A percentile compares a stretch with the other conserved stretches of the same genome.
Evolutionary conservation across 2,113 vertebrate species (phyloP).

Genomic region (Strix aluco): DNA sequence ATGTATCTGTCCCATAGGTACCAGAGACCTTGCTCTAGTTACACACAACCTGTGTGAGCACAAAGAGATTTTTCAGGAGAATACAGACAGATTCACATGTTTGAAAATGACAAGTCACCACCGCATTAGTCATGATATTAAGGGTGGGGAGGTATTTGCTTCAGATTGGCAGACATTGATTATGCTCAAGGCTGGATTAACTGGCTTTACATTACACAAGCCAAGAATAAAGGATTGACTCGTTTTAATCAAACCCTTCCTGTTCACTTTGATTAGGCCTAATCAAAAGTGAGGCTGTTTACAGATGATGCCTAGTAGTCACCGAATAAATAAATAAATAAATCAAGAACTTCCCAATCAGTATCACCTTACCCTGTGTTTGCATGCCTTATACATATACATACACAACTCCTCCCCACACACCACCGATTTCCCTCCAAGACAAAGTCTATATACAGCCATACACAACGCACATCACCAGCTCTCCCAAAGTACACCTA

Average conservation of each 20-base stretch:
- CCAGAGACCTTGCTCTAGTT: not conserved
- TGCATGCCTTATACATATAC: not conserved
- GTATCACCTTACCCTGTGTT: not conserved
- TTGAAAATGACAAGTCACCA: not conserved
- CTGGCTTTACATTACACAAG: not conserved
- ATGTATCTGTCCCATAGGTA: not conserved
- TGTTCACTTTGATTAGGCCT: constrained; percentile 26
- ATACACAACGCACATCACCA: not conserved
- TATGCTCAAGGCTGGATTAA: not conserved
- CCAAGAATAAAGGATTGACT: not conserved
- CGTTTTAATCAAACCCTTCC: constrained; percentile 23
- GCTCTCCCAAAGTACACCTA: not conserved
- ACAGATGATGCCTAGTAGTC: not conserved
- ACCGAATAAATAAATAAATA: not conserved
- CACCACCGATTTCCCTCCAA: not conserved
- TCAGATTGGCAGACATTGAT: not conserved
- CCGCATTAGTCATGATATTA: rapidly evolving
- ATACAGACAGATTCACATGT: not conserved
- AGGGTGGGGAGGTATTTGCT: not conserved
- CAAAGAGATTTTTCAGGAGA: not conserved
- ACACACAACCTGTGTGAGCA: not conserved
- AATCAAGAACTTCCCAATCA: not conserved
- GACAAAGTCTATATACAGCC: not conserved
- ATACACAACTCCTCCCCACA: not conserved
- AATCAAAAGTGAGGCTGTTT: not conserved